A percentile compares a stretch with the other conserved stretches of the same genome.
Conservation (phyloP, 2,797 vertebrate genomes). For the Enteromius viviparus region DNA sequence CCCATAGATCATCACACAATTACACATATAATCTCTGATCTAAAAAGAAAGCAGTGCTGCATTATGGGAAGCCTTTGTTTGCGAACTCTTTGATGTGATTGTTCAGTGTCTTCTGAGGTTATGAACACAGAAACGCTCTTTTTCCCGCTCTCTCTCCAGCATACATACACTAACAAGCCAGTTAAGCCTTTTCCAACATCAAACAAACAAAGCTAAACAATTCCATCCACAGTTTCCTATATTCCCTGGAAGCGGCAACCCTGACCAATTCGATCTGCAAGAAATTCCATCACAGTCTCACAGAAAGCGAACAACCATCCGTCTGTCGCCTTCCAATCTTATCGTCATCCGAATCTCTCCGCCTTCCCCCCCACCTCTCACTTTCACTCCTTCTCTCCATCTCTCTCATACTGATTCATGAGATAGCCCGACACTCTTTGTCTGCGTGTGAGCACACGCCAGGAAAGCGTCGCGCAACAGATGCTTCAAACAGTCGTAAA, state of each 20-base stretch:
- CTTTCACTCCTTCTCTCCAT: slow-evolving; percentile 36
- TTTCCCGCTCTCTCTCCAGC: slow-evolving; percentile 14
- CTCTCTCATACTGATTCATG: slow-evolving; percentile 40
- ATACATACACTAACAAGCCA: slow-evolving; percentile 28
- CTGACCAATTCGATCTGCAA: slow-evolving; percentile 19
- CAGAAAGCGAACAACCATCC: slow-evolving; percentile 22
- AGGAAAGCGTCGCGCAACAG: slow-evolving; percentile 1
- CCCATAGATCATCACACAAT: slow-evolving; percentile 70
- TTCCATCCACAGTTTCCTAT: slow-evolving; percentile 28
- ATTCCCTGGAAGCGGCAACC: slow-evolving; percentile 31
- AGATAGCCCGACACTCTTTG: slow-evolving; percentile 33
- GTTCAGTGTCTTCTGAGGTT: slow-evolving; percentile 56
- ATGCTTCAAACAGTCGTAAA: slow-evolving; percentile 10
- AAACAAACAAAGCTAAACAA: slow-evolving; percentile 33
- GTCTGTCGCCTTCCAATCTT: slow-evolving; percentile 35
- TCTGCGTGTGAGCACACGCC: slow-evolving; percentile 45
- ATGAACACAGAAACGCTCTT: slow-evolving; percentile 32
- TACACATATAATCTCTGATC: slow-evolving; percentile 70
- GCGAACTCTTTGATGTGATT: slow-evolving; percentile 73
- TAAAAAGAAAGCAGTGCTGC: slow-evolving; percentile 65
- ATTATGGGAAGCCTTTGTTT: slow-evolving; percentile 67
- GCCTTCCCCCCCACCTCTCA: slow-evolving; percentile 21
- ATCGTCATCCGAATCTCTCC: slow-evolving; percentile 40
- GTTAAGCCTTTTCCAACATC: slow-evolving; percentile 19
- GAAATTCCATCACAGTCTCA: slow-evolving; percentile 37